These are phyloP conservation scores for Fragum sueziense DNA, from an alignment of 2,888 invertebrate genomes.

Conservation along the genomic window DNA sequence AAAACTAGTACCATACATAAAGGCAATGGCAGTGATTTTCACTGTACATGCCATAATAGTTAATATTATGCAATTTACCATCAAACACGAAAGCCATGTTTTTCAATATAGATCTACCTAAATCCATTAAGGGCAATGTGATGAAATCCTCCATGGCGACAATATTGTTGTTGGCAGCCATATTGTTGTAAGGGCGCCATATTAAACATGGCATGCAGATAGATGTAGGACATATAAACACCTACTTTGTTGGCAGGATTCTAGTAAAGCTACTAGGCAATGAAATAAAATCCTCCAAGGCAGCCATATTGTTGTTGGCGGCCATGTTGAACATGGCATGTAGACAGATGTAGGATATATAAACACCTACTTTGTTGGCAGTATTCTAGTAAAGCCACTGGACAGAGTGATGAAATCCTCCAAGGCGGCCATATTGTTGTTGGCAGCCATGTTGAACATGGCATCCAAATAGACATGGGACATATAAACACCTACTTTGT, in stretches of 20 bases:
- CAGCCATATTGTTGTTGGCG: constrained; percentile 59
- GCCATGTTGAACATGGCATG: constrained; percentile 73
- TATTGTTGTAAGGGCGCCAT: constrained; percentile 18
- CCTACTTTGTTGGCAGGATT: constrained; percentile 47
- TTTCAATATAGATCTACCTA: too few species aligned
- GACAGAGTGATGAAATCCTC: constrained; percentile 75
- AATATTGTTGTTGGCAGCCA: too few species aligned
- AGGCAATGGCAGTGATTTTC: too few species aligned
- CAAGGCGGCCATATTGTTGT: constrained; percentile 65
- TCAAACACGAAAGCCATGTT: too few species aligned
- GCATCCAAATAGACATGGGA: constrained; percentile 75
- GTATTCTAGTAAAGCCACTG: constrained; percentile 54
- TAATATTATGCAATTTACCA: too few species aligned
- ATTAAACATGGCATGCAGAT: constrained; percentile 73
- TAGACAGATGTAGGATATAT: constrained; percentile 62
- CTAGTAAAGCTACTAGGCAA: constrained; percentile 64
- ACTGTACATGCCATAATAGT: too few species aligned
- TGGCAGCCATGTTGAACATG: constrained; percentile 68
- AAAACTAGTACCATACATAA: too few species aligned
- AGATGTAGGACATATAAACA: constrained; percentile 68
- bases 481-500: constrained; percentile 22
- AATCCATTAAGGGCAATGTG: too few species aligned
- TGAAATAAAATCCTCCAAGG: constrained; percentile 76
- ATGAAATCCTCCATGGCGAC: too few species aligned
- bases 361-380: constrained; percentile 41